Base-by-base conservation (phyloP, 2,888 invertebrate species). In the Gasteruption jaculator region DNA sequence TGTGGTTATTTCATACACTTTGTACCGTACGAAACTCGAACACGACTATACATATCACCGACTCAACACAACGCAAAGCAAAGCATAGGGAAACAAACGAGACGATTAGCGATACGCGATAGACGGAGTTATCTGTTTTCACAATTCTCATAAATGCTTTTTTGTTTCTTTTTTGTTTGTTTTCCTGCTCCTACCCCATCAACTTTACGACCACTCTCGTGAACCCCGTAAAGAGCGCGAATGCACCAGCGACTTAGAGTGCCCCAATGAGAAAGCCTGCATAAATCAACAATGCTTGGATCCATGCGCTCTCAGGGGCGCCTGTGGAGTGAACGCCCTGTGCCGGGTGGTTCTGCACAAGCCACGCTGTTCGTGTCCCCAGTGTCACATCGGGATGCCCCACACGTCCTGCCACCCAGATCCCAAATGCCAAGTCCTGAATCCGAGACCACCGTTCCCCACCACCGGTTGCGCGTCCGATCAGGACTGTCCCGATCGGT, bases 201-300 rank as follows among this genome's bases (percentile, higher is more conserved):
- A n/a, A n/a, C n/a, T n/a, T n/a, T n/a, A n/a, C n/a, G n/a, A n/a
- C n/a, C n/a, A n/a, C n/a, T 35, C 41, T 40, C 47, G 50, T 52
- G 49, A 53, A 49, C 48, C 72, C n/a, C n/a, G n/a, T 77, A n/a
- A n/a, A 82, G 86, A 85, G 77, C 82, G 83, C 77, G 87, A 89
- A 82, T 91, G 91, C 78, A 83, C 83, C 77, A 83, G 83, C 75
- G 90, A 92, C 80, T 80, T 82, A 77, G 91, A 91, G 78, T 93
- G 92, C 77, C 84, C 89, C 58, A 85, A 85, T 76, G 90, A 91
- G 76, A 87, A 89, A 78, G 86, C 90, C 71, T 93, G 92, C 78
- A 81, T 90, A 75, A 86, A 87, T 76, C 82, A 85, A 74, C 86
- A 87, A 76, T 93, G 92, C 75, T 81, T 86, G 74, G 90, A 92